Evolutionary conservation across 2,797 vertebrate species (phyloP), one percentile per base, ranked within the genome.

Genomic region (Tangara arthus): DNA sequence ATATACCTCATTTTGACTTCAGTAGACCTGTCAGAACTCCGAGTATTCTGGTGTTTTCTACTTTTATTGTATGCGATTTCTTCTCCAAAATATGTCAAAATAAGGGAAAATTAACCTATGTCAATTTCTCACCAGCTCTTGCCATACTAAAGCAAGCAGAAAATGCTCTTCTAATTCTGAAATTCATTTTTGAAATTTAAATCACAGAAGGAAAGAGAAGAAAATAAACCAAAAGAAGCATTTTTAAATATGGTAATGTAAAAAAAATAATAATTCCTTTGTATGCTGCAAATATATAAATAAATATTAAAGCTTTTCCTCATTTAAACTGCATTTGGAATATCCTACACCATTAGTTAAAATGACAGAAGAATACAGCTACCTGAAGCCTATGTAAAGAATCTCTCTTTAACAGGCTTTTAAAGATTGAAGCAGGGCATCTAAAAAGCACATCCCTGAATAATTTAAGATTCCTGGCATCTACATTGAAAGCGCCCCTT

Each of bases 371-470:
- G 87, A 93, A 93, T 71, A 90, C 53, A 95, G 86, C 90, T 94
- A 97, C 95, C 96, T 96, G 94, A 95, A 96, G 81, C 52, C 91
- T 90, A 87, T 85, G 87, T 94, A 96, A 96, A 96, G 95, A 94
- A 95, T 94, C 93, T 95, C 87, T 91, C 89, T 93, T 96, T 96
- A 96, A 93, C 93, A 87, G 88, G 90, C 96, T 97, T 97, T 96
- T 96, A 97, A 95, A 96, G 95, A 95, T 53, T 89, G 94, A 96
- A 97, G 91, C 52, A 76, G 88, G 90, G 88, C 81, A 92, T 95
- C 90, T 97, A 96, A 97, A 97, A 96, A 94, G 96, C 95, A 96
- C 82, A 90, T 79, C 82, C 81, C 93, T 97, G 96, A 97, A 97
- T 97, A 97, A 97, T 97, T 97, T 96, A 97, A 96, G 93, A 82